Evolutionary conservation across 2,113 vertebrate genomes (phyloP).

Genomic region (Aspidoscelis tigris): DNA sequence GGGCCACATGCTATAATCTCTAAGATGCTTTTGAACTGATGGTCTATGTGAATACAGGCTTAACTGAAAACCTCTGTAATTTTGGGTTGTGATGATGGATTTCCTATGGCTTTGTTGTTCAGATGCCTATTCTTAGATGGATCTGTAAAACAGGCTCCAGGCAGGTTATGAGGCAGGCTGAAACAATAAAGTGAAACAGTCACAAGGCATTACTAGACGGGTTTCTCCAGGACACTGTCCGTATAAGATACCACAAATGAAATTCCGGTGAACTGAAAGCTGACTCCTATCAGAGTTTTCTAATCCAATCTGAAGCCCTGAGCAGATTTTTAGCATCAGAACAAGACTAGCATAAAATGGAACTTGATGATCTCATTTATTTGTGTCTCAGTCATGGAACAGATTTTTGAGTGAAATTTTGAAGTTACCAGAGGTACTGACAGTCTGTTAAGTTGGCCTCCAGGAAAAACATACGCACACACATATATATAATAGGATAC

Average conservation of each 20-base stretch:
- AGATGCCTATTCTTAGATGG: not conserved
- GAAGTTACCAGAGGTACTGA: conserved; percentile 29
- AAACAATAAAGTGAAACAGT: conserved; percentile 32
- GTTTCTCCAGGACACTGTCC: conserved; percentile 2
- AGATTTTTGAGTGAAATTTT: conserved; percentile 33
- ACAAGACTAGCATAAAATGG: conserved; percentile 30
- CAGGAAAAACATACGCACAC: conserved; percentile 23
- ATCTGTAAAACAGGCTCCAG: conserved; percentile 38
- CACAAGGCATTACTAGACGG: not conserved
- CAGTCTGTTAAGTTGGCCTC: conserved; percentile 30
- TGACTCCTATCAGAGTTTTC: not conserved
- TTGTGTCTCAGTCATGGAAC: conserved; percentile 41
- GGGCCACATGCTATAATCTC: no score
- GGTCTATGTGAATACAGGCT: no score
- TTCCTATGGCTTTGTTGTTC: not conserved
- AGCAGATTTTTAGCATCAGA: conserved; percentile 1
- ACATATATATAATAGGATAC: not conserved
- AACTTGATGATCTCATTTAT: conserved; percentile 15
- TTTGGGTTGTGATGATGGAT: not conserved
- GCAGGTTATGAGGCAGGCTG: conserved; percentile 38
- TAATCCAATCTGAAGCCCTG: conserved; percentile 23
- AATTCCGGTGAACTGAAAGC: conserved; percentile 13
- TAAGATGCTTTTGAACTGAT: no score
- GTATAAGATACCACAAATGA: not conserved
- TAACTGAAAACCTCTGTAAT: not conserved